A percentile compares a stretch with the other conserved stretches of the same genome.
Evolutionary conservation across 2,888 invertebrate species (phyloP).

Genomic region (Aromia moschata): DNA sequence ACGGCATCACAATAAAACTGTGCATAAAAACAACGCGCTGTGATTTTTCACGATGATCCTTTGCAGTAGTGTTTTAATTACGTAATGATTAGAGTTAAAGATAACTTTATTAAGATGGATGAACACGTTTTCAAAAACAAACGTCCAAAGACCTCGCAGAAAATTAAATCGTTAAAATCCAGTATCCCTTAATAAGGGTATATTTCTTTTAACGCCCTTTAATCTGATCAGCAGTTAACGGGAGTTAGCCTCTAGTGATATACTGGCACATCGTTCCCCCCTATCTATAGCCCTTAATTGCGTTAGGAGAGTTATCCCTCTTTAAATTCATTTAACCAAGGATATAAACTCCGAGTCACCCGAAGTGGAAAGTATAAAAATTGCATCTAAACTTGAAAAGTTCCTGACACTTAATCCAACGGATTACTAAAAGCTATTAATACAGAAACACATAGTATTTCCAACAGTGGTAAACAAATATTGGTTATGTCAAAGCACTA

Average conservation of each 20-base stretch:
- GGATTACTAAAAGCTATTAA: too few species aligned
- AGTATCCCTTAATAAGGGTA: slow-evolving; percentile 31
- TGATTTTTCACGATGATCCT: background rate
- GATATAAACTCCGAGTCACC: too few species aligned
- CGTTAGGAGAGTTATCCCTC: slow-evolving; percentile 48
- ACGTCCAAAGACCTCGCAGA: background rate
- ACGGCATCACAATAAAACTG: too few species aligned
- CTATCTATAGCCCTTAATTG: slow-evolving; percentile 50
- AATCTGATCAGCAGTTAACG: slow-evolving; percentile 59
- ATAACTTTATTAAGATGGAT: too few species aligned
- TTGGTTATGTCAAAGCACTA: too few species aligned
- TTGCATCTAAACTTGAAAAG: too few species aligned
- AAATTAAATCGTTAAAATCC: slow-evolving; percentile 6
- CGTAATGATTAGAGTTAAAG: background rate
- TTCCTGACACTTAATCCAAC: too few species aligned
- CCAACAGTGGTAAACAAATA: too few species aligned
- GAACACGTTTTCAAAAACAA: too few species aligned
- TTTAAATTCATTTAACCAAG: slow-evolving; percentile 50
- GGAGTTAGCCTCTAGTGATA: slow-evolving; percentile 33
- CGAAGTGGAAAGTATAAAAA: too few species aligned
- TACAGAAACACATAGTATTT: too few species aligned
- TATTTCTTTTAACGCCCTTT: slow-evolving; percentile 49
- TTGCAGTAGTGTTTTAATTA: background rate
- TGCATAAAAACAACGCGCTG: too few species aligned
- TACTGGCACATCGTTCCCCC: slow-evolving; percentile 31